Evolutionary conservation across 2,797 vertebrate genomes (phyloP), one percentile per base, ranked within the genome.

Genomic region (Sebastes hubbsi): DNA sequence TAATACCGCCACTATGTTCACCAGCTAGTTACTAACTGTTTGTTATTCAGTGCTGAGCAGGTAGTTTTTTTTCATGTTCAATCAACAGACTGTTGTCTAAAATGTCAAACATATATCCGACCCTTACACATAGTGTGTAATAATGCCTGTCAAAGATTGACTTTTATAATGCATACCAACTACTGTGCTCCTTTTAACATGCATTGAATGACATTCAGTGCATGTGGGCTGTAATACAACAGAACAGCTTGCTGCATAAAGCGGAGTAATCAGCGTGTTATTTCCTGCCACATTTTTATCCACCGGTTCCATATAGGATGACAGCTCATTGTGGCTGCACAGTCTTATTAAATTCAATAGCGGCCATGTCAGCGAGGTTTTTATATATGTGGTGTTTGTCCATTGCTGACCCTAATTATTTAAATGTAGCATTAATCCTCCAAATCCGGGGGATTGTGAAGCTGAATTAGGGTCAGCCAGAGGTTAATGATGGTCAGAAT

Each of bases 401-500:
- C 55, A 75, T 78, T 54, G 77, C 87, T 93, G 94, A 95, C 95
- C 94, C 91, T 94, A 91, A 94, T 95, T 94, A 95, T 95, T 94
- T 84, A 95, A 95, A 96, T 94, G 86, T 90, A 52, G 80, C 83
- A 85, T 90, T 95, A 95, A 96, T 95, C 93, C 94, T 86, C 76
- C n/a, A 78, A 93, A 94, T 92, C 93, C 70, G 2, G 70, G 87
- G 90, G 94, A 94, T 93, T 93, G 79, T 78, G 86, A 71, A 83
- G 70, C 88, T 88, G 90, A 91, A 95, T 92, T 86, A 87, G 90
- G 94, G 93, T 94, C 91, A 92, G 69, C 24, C 38, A 75, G 88
- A 94, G 94, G 94, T 94, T 96, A 96, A 95, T 95, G 88, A 94
- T 92, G 88, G 91, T 87, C 86, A 83, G 90, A 94, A 92, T 93